phyloP scores from a whole-genome alignment of 2,888 invertebrate species.

The Protophormia terraenovae region DNA sequence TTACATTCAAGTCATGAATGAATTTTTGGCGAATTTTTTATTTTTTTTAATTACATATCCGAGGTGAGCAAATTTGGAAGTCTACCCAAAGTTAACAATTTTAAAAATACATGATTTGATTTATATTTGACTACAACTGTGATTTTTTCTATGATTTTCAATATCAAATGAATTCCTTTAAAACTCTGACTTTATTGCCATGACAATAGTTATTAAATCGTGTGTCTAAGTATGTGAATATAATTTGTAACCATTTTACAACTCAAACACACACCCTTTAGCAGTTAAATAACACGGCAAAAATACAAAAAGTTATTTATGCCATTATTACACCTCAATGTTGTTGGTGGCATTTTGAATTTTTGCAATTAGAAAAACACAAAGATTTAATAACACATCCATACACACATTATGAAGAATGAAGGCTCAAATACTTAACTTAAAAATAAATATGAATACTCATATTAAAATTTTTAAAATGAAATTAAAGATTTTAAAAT shows the following conservation, averaged over 20 bases:
- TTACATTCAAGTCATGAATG: too few relatives aligned
- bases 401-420: too few relatives aligned
- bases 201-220: conserved; percentile 3
- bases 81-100: too few relatives aligned
- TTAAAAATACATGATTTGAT: too few relatives aligned
- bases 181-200: background rate
- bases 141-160: too few relatives aligned
- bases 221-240: conserved; percentile 20
- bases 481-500: background rate
- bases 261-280: conserved; percentile 8
- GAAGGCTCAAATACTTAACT: background rate
- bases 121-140: too few relatives aligned
- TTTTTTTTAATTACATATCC: too few relatives aligned
- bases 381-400: background rate
- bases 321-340: background rate
- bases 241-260: conserved; percentile 9
- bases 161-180: conserved; percentile 4
- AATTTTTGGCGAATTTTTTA: too few relatives aligned
- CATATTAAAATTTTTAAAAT: background rate
- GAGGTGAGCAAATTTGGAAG: too few relatives aligned
- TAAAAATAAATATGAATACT: background rate
- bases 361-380: background rate
- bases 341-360: background rate
- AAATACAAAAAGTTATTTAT: conserved; percentile 7
- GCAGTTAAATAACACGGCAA: conserved; percentile 11